These are phyloP conservation scores for Leptosomus discolor DNA, from an alignment of 2,113 vertebrate species.

Conservation along the genomic window DNA sequence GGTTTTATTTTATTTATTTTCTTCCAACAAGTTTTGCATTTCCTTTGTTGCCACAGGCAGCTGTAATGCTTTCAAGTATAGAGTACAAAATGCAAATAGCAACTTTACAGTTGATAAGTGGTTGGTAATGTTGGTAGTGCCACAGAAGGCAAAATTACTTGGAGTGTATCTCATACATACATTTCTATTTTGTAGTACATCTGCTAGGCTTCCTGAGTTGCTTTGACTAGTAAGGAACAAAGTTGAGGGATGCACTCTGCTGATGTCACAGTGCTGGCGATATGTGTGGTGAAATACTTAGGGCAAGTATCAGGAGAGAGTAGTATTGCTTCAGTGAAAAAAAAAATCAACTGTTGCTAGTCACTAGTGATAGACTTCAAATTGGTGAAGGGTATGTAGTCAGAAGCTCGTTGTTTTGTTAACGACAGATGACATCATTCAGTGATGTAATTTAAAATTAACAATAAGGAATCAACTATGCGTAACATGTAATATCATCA, in stretches of 20 bases:
- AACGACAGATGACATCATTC: background rate
- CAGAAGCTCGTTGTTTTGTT: background rate
- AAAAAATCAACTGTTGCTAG: background rate
- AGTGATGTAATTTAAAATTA: background rate
- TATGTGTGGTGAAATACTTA: background rate
- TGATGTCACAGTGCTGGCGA: rapidly evolving
- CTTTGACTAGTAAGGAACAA: background rate
- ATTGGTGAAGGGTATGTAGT: background rate
- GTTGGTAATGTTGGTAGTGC: background rate
- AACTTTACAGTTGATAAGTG: background rate
- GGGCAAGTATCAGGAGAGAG: background rate
- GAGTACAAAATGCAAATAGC: slow-evolving; percentile 36
- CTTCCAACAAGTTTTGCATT: slow-evolving; percentile 17
- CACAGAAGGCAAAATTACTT: background rate
- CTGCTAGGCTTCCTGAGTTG: background rate
- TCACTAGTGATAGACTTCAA: background rate
- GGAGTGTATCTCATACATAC: background rate
- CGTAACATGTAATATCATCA: background rate
- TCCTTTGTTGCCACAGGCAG: slow-evolving; percentile 42
- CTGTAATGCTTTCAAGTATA: slow-evolving; percentile 4
- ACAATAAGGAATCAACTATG: background rate
- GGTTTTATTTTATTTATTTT: slow-evolving; percentile 46
- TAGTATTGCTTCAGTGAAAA: background rate
- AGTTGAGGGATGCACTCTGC: background rate
- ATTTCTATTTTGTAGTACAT: background rate